Evolutionary conservation across 2,797 vertebrate genomes (phyloP).

Genomic region (Sebastolobus alascanus): DNA sequence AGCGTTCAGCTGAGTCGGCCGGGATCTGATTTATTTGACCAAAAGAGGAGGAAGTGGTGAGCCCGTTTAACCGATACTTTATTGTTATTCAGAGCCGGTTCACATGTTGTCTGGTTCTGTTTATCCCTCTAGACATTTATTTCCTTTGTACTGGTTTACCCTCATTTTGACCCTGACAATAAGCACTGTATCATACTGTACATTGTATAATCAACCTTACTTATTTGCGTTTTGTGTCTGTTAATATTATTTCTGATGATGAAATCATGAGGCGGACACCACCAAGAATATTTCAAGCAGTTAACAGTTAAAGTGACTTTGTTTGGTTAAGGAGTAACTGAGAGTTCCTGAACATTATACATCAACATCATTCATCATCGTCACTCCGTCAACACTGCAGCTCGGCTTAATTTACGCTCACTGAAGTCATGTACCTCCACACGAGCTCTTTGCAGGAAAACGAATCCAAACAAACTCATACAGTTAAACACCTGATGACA

Average conservation of each 20-base stretch:
- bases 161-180: neutral
- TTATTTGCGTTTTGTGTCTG: neutral
- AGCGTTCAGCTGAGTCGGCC: constrained; percentile 16
- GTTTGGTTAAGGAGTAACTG: constrained; percentile 52
- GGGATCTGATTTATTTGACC: constrained; percentile 31
- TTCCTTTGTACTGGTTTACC: neutral
- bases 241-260: neutral
- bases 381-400: constrained; percentile 60
- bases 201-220: neutral
- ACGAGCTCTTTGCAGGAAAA: constrained; percentile 57
- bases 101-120: neutral
- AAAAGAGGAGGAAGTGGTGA: constrained; percentile 6
- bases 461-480: constrained; percentile 62
- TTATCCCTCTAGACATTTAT: neutral
- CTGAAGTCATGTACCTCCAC: constrained; percentile 39
- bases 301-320: constrained; percentile 54
- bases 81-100: constrained; percentile 11
- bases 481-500: constrained; percentile 64
- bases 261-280: neutral
- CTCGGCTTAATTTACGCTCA: constrained; percentile 52
- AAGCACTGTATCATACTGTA: neutral
- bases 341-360: constrained; percentile 66
- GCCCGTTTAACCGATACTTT: constrained; percentile 20
- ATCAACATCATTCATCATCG: constrained; percentile 71
- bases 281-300: constrained; percentile 12